A percentile compares a stretch with the other conserved stretches of the same genome.
phyloP scores from a whole-genome alignment of 1,140 invertebrate species.

The Leguminivora glycinivorella region DNA sequence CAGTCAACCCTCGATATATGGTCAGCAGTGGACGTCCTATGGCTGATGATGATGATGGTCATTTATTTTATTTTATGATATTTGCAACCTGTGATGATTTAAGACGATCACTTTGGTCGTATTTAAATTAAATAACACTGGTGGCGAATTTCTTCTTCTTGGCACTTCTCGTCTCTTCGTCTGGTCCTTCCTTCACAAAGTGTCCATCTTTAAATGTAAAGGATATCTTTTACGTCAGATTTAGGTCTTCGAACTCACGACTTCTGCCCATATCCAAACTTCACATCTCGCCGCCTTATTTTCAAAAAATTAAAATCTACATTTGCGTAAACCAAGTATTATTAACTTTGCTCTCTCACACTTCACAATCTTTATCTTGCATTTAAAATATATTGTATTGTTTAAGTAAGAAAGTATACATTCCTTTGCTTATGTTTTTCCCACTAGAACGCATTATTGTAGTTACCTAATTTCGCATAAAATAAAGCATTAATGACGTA shows the following conservation, averaged over 20 bases:
- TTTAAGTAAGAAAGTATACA: neutral
- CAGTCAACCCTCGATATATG: no score
- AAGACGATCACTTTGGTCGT: no score
- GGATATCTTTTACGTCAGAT: neutral
- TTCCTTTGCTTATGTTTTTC: neutral
- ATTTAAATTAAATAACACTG: no score
- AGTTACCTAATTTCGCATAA: neutral
- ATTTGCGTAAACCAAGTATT: neutral
- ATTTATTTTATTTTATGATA: no score
- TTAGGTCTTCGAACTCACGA: slow-evolving; percentile 3
- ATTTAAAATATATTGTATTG: neutral
- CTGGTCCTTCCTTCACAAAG: no score
- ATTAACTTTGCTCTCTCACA: neutral
- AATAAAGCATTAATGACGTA: neutral
- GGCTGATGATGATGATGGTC: no score
- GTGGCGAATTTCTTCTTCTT: no score
- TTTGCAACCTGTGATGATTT: no score
- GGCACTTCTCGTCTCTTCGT: no score
- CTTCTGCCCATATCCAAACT: neutral
- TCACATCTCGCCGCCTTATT: neutral
- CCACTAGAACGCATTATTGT: neutral
- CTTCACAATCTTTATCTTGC: neutral
- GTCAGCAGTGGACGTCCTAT: no score
- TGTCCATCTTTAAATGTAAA: neutral
- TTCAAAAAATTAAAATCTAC: neutral